Evolutionary conservation across 2,888 invertebrate genomes (phyloP), one percentile per base, ranked within the genome.

Genomic region (Agrotis segetum): DNA sequence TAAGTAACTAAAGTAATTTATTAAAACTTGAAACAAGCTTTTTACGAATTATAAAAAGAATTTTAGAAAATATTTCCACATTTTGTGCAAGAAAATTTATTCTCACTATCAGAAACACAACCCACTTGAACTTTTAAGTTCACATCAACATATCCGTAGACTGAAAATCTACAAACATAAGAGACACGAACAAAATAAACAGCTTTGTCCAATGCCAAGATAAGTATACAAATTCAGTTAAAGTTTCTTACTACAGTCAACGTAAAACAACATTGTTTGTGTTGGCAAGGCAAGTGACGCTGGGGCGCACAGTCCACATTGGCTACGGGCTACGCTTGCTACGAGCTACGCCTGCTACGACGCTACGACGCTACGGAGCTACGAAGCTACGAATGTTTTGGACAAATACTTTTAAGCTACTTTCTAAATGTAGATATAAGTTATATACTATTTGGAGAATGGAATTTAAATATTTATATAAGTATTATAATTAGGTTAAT

Each of bases 221-320:
- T 79, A 67, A 61, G 68, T 77, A 55, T 19, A 69, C 78, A 75
- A 80, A 77, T 73, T 69, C 50, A 56, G 69, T 67, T 68, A 61
- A 80, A 81, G 70, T 81, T 78, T 47, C n/a, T 40, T 50, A 29
- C 47, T 56, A 29, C 40, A 47, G 74, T 47, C 60, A 56, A 67
- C 14, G 52, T 68, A 52, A 60, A 75, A 65, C 71, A 61, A 81
- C 68, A 67, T 67, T 82, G 82, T 80, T 80, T 80, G 62, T 49
- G 55, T 77, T 77, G 80, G 74, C 80, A 70, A 52, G 34, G 44
- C 76, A 50, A 69, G 53, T 56, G 50, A 67, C 40, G 67, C 46
- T 29, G 62, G 58, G 63, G 46, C 40, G 63, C 55, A 19, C 55
- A 19, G 65, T 59, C 50, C 24, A 44, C 61, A 40, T n/a, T 44